Evolutionary conservation across 2,888 invertebrate species (phyloP), one percentile per base, ranked within the genome.

Genomic region (Aporophyla nigra): DNA sequence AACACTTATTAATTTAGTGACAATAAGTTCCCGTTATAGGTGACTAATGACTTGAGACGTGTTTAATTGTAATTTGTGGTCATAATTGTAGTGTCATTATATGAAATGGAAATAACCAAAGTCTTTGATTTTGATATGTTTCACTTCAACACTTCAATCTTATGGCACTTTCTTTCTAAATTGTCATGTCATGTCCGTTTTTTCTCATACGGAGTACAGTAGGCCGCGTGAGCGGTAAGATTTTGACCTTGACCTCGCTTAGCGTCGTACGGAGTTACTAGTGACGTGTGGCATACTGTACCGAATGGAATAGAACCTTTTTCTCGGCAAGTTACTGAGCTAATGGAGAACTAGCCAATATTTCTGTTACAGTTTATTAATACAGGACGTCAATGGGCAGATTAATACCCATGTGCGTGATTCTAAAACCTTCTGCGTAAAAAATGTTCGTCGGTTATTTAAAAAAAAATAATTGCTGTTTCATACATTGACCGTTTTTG

Each of bases 11-110:
- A 10, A 49, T 66, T 65, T 65, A 56, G 24, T 19, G 27, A 33
- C n/a, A 76, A 62, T 76, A 53, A 77, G n/a, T 76, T 68, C 43
- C 51, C 51, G 69, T 53, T 77, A 53, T 27, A 1, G 9, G n/a
- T 68, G 58, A 78, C 78, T 77, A 68, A 77, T 5, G n/a, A n/a
- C n/a, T n/a, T n/a, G 73, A 71, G 24, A 27, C 21, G 16, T 71
- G 7, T 53, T 27, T 53, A 14, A 71, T 49, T 63, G 63, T 49
- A 21, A 54, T 54, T 43, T 21, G 21, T 12, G 21, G 49, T 46
- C 7, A 74, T 40, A 27, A 27, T 27, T 58, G 27, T 19, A 27
- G 19, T 33, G 33, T 59, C 10, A 10, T 33, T 59, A 0, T 5
- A 10, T 10, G 10, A 33, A 33, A 33, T 27, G 27, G 19, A 33